Percentiles rank a stretch among this genome's conserved stretches.
Conservation (phyloP, 2,797 vertebrate species). For the Cynopterus sphinx region DNA sequence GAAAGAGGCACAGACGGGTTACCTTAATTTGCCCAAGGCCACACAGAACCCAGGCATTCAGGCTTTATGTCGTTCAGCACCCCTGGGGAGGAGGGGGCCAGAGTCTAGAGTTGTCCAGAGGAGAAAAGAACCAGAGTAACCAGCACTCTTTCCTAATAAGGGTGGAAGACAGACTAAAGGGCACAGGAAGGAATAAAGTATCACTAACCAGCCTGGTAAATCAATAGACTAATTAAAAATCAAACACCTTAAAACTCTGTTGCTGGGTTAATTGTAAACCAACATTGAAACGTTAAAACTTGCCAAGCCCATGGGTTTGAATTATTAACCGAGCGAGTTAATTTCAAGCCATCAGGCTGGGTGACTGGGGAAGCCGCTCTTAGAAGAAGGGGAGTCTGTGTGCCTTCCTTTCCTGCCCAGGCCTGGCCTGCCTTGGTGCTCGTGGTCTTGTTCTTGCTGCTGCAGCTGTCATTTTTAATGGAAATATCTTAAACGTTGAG, state of each 20-base stretch:
- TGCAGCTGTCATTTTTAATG: constrained; percentile 10
- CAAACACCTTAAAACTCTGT: constrained; percentile 63
- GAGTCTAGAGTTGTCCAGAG: not conserved
- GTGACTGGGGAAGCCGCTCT: not conserved
- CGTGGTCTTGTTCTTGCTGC: not conserved
- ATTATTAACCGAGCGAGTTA: constrained; percentile 76
- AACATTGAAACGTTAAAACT: constrained; percentile 64
- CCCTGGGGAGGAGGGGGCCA: not conserved
- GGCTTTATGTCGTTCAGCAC: not conserved
- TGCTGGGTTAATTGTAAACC: constrained; percentile 76
- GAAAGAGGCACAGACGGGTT: not conserved
- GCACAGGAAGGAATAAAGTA: constrained; percentile 40
- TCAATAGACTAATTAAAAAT: constrained; percentile 81
- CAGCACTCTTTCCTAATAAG: not conserved
- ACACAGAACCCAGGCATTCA: not conserved
- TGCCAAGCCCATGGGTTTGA: constrained; percentile 56
- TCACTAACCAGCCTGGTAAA: constrained; percentile 67
- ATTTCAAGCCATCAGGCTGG: constrained; percentile 39
- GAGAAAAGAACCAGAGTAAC: not conserved
- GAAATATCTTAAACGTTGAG: not conserved
- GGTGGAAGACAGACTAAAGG: constrained; percentile 34
- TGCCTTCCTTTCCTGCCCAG: not conserved
- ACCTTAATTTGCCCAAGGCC: not conserved
- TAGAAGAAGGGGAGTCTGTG: not conserved
- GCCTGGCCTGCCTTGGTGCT: not conserved